Percentiles rank a stretch among this genome's conserved stretches.
Conservation (phyloP, 2,888 invertebrate species). For the Ethmia dodecea region DNA sequence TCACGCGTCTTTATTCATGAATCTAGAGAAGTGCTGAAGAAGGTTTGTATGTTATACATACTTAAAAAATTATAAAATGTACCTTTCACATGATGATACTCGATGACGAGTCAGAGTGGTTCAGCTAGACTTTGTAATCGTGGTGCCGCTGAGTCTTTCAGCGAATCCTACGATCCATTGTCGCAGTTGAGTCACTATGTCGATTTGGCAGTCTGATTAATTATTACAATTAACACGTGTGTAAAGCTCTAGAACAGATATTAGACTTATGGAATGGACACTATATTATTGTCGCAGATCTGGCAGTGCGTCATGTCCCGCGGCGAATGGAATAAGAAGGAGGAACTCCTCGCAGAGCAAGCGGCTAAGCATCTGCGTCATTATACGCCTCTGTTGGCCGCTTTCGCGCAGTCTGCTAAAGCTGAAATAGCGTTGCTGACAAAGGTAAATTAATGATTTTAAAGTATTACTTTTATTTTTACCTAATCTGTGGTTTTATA, state of each 20-base stretch:
- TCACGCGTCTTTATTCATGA: no score
- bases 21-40: no score
- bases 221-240: neutral
- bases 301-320: conserved; percentile 97
- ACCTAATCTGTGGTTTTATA: no score
- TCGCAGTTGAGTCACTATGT: conserved; percentile 32
- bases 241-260: neutral
- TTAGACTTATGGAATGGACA: neutral
- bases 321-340: conserved; percentile 99
- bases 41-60: no score
- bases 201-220: conserved; percentile 66
- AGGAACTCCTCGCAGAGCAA: conserved; percentile 97
- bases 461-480: neutral
- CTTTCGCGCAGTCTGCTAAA: conserved; percentile 90
- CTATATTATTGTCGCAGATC: conserved; percentile 71
- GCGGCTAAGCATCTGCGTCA: conserved; percentile 93
- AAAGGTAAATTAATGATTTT: conserved; percentile 67
- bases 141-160: conserved; percentile 49
- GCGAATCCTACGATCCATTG: conserved; percentile 27
- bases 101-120: conserved; percentile 73
- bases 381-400: conserved; percentile 91
- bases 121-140: conserved; percentile 23
- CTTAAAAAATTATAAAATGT: no score
- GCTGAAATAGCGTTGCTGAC: conserved; percentile 93
- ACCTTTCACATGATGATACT: conserved; percentile 61